phyloP scores from a whole-genome alignment of 2,113 vertebrate species.

The Indicator maculatus region DNA sequence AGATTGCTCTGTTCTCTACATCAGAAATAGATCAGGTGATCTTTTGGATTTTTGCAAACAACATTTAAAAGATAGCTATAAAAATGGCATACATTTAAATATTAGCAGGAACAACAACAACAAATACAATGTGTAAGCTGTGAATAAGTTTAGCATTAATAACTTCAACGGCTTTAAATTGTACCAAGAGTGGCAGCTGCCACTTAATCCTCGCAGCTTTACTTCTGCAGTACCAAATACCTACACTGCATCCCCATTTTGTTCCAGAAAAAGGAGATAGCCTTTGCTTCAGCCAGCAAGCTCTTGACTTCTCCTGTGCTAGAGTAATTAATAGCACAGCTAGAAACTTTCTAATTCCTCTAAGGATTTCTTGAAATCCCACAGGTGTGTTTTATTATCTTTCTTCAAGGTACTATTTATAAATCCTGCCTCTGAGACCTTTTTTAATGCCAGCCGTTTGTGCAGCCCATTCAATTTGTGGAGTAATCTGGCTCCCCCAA shows the following conservation, averaged over 20 bases:
- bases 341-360: slow-evolving; percentile 38
- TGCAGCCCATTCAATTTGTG: slow-evolving; percentile 9
- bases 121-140: not conserved
- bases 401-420: slow-evolving; percentile 8
- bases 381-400: slow-evolving; percentile 4
- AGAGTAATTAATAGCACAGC: slow-evolving; percentile 52
- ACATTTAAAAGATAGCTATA: not conserved
- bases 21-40: not conserved
- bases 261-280: slow-evolving; percentile 1
- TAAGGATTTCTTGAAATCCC: slow-evolving; percentile 25
- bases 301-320: not conserved
- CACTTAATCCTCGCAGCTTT: not conserved
- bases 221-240: not conserved
- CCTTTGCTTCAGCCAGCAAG: not conserved
- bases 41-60: not conserved
- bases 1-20: not conserved
- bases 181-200: not conserved
- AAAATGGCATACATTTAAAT: not conserved
- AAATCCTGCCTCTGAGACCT: slow-evolving; percentile 7
- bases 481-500: slow-evolving; percentile 78
- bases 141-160: not conserved
- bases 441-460: slow-evolving; percentile 18
- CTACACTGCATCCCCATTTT: not conserved
- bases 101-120: not conserved
- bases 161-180: not conserved